Evolutionary conservation across 2,888 invertebrate species (phyloP).

Genomic region (Drosophila borealis): DNA sequence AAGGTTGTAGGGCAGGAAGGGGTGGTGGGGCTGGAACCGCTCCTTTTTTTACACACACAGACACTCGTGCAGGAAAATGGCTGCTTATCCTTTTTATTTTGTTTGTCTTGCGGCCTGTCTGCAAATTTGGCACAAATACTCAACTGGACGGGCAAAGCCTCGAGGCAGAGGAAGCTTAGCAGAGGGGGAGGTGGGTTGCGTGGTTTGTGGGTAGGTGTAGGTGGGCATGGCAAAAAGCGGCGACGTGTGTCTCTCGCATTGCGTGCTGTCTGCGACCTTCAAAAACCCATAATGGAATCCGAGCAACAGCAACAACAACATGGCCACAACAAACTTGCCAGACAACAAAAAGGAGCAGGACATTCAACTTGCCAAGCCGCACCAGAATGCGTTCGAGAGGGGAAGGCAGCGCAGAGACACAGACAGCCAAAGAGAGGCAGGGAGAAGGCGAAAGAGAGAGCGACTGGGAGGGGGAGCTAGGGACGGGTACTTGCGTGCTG

Average conservation of each 20-base stretch:
- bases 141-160: background rate
- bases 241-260: background rate
- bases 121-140: slow-evolving; percentile 55
- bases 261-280: slow-evolving; percentile 68
- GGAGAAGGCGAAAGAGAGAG: background rate
- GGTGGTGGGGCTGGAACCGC: background rate
- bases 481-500: slow-evolving; percentile 25
- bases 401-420: background rate
- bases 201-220: background rate
- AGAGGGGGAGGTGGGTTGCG: background rate
- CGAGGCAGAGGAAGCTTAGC: background rate
- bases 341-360: slow-evolving; percentile 64
- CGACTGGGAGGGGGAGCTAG: background rate
- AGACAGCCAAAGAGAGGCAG: background rate
- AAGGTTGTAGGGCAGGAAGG: background rate
- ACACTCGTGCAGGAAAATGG: background rate
- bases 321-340: slow-evolving; percentile 57
- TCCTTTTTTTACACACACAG: background rate
- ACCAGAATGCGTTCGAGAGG: background rate
- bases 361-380: slow-evolving; percentile 59
- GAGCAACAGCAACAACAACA: slow-evolving; percentile 21
- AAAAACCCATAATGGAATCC: slow-evolving; percentile 44
- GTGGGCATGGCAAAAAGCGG: background rate
- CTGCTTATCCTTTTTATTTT: background rate
- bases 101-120: slow-evolving; percentile 38